Base-by-base conservation (phyloP, 1,140 invertebrate genomes). In the Globodera ellingtonae region DNA sequence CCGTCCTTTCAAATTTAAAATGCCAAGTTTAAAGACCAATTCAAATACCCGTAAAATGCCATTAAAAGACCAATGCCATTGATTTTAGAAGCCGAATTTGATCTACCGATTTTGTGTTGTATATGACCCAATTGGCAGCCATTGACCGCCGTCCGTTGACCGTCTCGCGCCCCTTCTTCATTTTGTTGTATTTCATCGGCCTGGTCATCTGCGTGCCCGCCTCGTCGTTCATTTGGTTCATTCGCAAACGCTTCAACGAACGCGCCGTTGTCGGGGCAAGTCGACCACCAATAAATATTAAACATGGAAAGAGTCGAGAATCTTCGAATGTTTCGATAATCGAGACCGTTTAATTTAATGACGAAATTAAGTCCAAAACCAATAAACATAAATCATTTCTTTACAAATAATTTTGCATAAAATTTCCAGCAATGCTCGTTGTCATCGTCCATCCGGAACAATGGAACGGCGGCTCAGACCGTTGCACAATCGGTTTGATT, bases 381-480 rank as follows among this genome's bases (percentile, higher is more conserved):
- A 35, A 35, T 35, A 35, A 35, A 2, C 35, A 35, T 8, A 9
- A 6, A 71, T 15, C 24, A 24, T 24, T 24, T 24, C 24, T 24
- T 24, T 24, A 24, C 24, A 24, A 24, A 24, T 24, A 79, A 66
- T 18, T 72, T 21, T 67, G 50, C 10, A 52, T 35, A 35, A 35
- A 35, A 21, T 81, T 79, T 80, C 52, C 59, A 87, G 81, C 67
- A 80, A 89, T 89, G 87, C 88, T 85, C 75, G 85, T 89, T 79
- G 87, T 89, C 80, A 86, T 89, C 75, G 84, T 89, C 79, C 87
- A 89, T 77, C 87, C 87, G 35, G 87, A 89, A 76, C 88, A 89
- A 76, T 88, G 88, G 87, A 88, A 88, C 79, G 87, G 87, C 46
- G 87, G 87, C 9, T 88, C 86, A 48, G 87, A 89, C 81, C 81